Evolutionary conservation across 2,113 vertebrate genomes (phyloP).

Genomic region (Oreochromis spilurus): DNA sequence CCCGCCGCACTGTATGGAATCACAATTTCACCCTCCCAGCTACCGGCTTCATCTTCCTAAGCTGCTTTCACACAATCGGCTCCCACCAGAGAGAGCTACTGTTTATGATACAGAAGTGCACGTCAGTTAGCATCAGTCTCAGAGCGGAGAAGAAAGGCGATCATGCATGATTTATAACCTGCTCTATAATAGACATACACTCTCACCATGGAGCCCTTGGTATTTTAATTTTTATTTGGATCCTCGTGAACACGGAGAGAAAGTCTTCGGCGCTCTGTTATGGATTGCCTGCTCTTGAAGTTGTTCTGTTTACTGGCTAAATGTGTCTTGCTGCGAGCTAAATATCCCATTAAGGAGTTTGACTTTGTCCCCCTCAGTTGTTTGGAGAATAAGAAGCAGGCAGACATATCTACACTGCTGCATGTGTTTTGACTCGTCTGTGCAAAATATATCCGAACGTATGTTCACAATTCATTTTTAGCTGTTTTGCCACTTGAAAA

Average conservation of each 20-base stretch:
- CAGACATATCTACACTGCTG: background rate
- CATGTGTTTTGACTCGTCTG: background rate
- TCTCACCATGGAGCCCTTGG: background rate
- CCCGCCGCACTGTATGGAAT: constrained; percentile 3
- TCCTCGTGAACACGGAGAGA: background rate
- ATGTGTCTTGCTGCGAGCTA: background rate
- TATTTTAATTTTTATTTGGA: background rate
- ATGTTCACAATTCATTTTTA: background rate
- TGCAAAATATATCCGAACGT: background rate
- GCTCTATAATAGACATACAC: background rate
- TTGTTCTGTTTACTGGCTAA: background rate
- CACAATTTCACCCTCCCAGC: constrained; percentile 35
- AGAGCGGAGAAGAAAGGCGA: constrained; percentile 7
- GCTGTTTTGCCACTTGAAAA: background rate
- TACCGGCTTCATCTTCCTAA: constrained; percentile 27
- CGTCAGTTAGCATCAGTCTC: constrained; percentile 34
- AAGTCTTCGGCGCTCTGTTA: background rate
- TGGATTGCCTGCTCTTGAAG: background rate
- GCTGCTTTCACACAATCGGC: constrained; percentile 41
- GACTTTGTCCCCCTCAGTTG: background rate
- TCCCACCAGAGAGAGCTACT: constrained; percentile 25
- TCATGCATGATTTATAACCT: constrained; percentile 9
- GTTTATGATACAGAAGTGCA: constrained; percentile 21
- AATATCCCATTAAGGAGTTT: constrained; percentile 15
- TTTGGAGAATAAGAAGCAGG: background rate